phyloP scores from a whole-genome alignment of 2,113 vertebrate genomes.

The Engraulis encrasicolus region DNA sequence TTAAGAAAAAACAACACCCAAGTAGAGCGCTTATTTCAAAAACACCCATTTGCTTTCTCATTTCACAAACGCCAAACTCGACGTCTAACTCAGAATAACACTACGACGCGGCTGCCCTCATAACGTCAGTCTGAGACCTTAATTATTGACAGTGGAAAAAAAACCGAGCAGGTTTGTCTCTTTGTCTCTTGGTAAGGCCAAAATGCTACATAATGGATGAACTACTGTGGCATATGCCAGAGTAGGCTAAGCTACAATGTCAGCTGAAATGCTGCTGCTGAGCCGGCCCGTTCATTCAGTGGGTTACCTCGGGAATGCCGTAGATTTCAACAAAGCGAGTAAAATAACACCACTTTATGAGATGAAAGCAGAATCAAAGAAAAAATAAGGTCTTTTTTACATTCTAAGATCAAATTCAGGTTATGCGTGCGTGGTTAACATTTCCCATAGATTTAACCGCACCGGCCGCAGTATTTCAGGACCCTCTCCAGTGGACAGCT shows the following conservation, averaged over 20 bases:
- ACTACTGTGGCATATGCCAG: constrained; percentile 46
- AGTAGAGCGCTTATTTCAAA: background rate
- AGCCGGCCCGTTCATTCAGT: background rate
- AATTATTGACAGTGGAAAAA: constrained; percentile 70
- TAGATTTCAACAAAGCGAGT: background rate
- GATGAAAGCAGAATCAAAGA: background rate
- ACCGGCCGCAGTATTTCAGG: constrained; percentile 73
- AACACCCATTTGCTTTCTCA: background rate
- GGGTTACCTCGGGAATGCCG: background rate
- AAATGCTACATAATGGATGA: constrained; percentile 68
- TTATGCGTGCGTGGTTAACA: background rate
- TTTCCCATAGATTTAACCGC: background rate
- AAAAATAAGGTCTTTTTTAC: background rate
- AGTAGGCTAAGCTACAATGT: constrained; percentile 18
- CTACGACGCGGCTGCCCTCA: background rate
- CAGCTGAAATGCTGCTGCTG: constrained; percentile 8
- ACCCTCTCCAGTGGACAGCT: constrained; percentile 73
- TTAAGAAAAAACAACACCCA: background rate
- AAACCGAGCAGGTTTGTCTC: constrained; percentile 64
- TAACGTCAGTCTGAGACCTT: constrained; percentile 21
- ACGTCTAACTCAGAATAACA: constrained; percentile 46
- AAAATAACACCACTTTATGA: background rate
- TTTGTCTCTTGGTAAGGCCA: constrained; percentile 42
- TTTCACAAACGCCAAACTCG: constrained; percentile 29
- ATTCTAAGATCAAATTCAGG: background rate